phyloP scores from a whole-genome alignment of 1,140 invertebrate species.

The Ceratosolen solmsi region DNA sequence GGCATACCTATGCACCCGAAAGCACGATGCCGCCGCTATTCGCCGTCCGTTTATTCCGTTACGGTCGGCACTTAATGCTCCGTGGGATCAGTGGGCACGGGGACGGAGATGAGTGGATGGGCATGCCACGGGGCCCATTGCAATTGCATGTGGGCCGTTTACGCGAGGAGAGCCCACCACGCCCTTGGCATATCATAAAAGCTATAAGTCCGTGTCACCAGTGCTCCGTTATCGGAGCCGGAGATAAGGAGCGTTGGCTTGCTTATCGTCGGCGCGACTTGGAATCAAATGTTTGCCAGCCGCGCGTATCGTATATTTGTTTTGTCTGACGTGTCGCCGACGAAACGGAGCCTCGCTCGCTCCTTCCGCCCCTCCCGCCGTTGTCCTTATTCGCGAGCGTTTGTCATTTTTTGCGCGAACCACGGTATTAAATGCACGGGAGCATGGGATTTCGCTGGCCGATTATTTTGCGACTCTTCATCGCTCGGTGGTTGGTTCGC shows the following conservation, averaged over 20 bases:
- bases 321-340: slow-evolving; percentile 30
- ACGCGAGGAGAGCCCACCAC: neutral
- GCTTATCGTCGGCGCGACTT: slow-evolving; percentile 3
- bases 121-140: neutral
- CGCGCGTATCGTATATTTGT: slow-evolving; percentile 23
- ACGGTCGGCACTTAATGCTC: neutral
- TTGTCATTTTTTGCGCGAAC: too few species aligned
- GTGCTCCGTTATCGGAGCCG: slow-evolving; percentile 10
- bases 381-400: too few species aligned
- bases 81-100: too few species aligned
- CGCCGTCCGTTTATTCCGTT: too few species aligned
- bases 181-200: slow-evolving; percentile 11
- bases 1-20: too few species aligned
- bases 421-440: too few species aligned
- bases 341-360: neutral
- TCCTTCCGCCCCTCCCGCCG: neutral
- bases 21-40: neutral
- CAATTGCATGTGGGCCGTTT: slow-evolving; percentile 2
- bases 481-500: too few species aligned
- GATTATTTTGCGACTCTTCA: too few species aligned
- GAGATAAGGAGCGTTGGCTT: neutral
- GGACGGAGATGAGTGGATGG: neutral
- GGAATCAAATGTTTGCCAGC: slow-evolving; percentile 27
- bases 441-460: too few species aligned
- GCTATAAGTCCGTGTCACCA: slow-evolving; percentile 29